Base-by-base conservation (phyloP, 1,140 invertebrate species). In the Trichoplusia ni region DNA sequence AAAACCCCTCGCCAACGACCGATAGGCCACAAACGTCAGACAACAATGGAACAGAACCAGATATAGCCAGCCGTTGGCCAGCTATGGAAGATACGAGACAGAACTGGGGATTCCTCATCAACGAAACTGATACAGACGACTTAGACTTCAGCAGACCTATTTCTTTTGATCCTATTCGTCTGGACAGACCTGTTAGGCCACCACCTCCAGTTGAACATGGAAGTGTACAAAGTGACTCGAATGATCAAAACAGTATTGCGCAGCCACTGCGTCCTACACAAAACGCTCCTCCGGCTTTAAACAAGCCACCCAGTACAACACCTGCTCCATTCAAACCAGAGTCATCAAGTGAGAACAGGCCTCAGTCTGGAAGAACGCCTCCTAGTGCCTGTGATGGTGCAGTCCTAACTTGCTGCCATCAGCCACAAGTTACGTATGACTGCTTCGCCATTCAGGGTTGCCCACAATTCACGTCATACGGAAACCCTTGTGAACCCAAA, bases 371-470 rank as follows among this genome's bases (percentile, higher is more conserved):
- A 3, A 29, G 27, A 18, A 13, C 42, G 19, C 69, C 84, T 49
- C 92, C 93, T 4, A 81, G 82, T 61, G 76, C 83, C 23, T 95
- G 94, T 74, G 91, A 94, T 18, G 93, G 92, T 92, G 94, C 94
- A 0, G 92, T 95, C 4, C 84, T 95, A 7, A 92, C 92, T 16
- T 95, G 95, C 73, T 95, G 94, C 67, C 89, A 91, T 18, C 74
- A 77, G 5, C 83, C 67, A 2, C 75, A 49, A 14, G 71, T 78
- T 18, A 74, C 75, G 9, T 92, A 92, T 61, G 84, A 84, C 4
- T 95, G 95, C 75, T 95, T 95, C 77, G 93, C 94, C 71, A 78
- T 91, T 0, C 84, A 93, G 59, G 93, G 93, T 2, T 95, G 95
- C 78, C 90, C 92, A 0, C 93, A 92, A 2, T 87, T 93, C 9